Evolutionary conservation across 2,113 vertebrate genomes (phyloP), one percentile per base, ranked within the genome.

Genomic region (Entomyzon cyanotis): DNA sequence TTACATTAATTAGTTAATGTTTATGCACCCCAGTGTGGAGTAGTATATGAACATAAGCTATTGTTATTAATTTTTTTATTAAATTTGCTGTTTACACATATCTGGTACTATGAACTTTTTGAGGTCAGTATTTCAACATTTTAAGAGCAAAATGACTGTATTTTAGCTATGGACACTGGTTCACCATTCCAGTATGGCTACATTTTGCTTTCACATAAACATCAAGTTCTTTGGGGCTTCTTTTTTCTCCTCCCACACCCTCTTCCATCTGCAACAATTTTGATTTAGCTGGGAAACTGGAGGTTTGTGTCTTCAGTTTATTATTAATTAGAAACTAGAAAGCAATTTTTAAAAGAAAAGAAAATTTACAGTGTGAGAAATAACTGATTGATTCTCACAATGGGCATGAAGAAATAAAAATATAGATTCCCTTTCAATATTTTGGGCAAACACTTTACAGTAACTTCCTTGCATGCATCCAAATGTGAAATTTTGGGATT

Each of bases 401-500:
- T 19, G 77, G 50, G 18, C 46, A 88, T 64, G 39, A 94, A 33
- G 63, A 96, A 95, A 77, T 93, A 89, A 95, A 97, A 91, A 55
- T 82, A 11, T 82, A 84, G 67, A 46, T 83, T 97, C 33, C 74
- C 68, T 94, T 96, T 87, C 86, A 92, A 42, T 93, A 86, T 97
- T 96, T 88, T 68, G 95, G 44, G 60, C 42, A 84, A 95, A 84
- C 28, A 94, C 23, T 96, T 96, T 89, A 69, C 52, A 80, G 91
- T 94, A 49, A 77, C 15, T 92, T 95, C 77, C 90, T 74, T 76
- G 69, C 96, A 87, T n/a, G 11, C 22, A 85, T 94, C 74, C 91
- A 96, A 94, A 74, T 81, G 46, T 93, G 63, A 92, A 96, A 91
- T 82, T 71, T 64, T 80, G 86, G 28, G 42, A 3, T 96, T 85